Conservation (phyloP, 2,797 vertebrate species). For the Mus caroli region DNA sequence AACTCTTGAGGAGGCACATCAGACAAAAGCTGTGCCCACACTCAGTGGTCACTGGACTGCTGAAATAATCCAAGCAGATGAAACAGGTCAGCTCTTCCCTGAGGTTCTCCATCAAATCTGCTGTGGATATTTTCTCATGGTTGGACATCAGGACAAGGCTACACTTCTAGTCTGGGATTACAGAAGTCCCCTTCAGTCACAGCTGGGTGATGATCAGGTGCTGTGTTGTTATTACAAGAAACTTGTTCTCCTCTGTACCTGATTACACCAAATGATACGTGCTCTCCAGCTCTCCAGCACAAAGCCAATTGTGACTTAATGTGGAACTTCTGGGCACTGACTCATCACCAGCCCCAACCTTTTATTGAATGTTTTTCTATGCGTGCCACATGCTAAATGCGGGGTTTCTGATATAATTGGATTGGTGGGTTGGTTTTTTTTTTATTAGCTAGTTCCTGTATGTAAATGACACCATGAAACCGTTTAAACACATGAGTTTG, state of each 20-base stretch:
- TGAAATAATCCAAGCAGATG: conserved; percentile 82
- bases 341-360: conserved; percentile 58
- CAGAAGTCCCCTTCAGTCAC: neutral
- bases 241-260: conserved; percentile 46
- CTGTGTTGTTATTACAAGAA: conserved; percentile 64
- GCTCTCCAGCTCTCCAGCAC: conserved; percentile 55
- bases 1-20: conserved; percentile 77
- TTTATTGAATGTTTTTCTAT: conserved; percentile 14
- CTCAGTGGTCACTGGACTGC: conserved; percentile 76
- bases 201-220: neutral
- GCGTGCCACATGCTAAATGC: no score
- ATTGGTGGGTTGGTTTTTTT: no score
- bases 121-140: conserved; percentile 67
- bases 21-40: conserved; percentile 82
- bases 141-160: neutral
- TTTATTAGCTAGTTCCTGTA: neutral
- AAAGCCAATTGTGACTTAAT: conserved; percentile 82
- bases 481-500: neutral
- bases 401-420: neutral
- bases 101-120: conserved; percentile 78
- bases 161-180: neutral
- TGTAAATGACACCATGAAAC: neutral
- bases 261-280: conserved; percentile 53
- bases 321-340: conserved; percentile 64
- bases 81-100: conserved; percentile 82